Conservation (phyloP, 30 jellyfish, hydroid and myxozoan genomes). For the Catostylus mosaicus region DNA sequence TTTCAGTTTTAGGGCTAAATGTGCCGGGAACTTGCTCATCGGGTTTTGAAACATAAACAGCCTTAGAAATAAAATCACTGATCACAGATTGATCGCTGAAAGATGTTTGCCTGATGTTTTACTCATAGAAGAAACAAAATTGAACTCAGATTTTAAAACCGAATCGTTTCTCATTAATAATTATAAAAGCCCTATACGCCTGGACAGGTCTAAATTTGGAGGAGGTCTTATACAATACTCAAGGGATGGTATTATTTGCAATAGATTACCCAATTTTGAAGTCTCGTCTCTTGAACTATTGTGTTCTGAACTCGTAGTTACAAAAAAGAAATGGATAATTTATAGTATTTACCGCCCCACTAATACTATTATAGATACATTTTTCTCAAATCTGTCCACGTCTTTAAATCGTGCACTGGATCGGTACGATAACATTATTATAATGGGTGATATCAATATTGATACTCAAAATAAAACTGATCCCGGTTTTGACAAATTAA, state of each 20-base stretch:
- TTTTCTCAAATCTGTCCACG: conserved; percentile 3
- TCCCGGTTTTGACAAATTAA: conserved; percentile 31
- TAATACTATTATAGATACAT: conserved; percentile 1
- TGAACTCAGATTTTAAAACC: conserved; percentile 32
- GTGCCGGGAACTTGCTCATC: conserved; percentile 12
- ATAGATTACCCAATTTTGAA: conserved; percentile 29
- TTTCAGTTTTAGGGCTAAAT: conserved; percentile 16
- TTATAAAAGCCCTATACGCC: background rate
- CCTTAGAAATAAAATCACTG: conserved; percentile 45
- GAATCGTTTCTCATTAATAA: conserved; percentile 8
- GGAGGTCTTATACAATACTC: conserved; percentile 30
- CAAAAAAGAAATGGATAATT: conserved; percentile 37
- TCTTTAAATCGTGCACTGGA: conserved; percentile 37
- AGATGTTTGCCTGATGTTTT: conserved; percentile 24
- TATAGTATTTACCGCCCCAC: conserved; percentile 49
- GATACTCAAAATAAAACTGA: background rate
- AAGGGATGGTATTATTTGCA: conserved; percentile 12
- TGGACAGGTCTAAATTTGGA: conserved; percentile 42
- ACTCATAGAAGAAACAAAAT: conserved; percentile 7
- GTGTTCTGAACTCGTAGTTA: conserved; percentile 28
- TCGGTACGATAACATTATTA: conserved; percentile 26
- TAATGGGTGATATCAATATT: conserved; percentile 43
- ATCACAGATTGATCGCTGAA: conserved; percentile 26
- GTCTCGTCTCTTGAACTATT: background rate
- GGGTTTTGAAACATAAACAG: conserved; percentile 31